Conservation (phyloP, 2,797 vertebrate genomes). For the Rhabdophis nuchalis region DNA sequence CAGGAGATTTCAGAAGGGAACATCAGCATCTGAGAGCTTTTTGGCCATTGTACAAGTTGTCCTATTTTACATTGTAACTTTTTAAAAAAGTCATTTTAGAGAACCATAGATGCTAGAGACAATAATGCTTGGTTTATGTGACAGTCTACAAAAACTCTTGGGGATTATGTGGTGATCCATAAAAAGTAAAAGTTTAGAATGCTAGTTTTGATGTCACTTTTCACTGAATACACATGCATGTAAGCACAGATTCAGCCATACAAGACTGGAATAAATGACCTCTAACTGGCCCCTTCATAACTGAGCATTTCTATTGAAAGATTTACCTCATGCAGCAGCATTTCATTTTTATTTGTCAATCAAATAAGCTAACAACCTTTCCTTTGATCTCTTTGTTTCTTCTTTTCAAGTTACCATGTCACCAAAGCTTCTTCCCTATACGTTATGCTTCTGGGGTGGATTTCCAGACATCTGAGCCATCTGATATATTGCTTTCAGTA, state of each 20-base stretch:
- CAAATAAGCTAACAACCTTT: neutral
- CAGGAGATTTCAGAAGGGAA: neutral
- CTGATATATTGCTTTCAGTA: constrained; percentile 13
- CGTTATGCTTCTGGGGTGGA: neutral
- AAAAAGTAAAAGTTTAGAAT: neutral
- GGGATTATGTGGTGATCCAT: neutral
- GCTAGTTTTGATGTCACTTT: neutral
- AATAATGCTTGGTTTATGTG: neutral
- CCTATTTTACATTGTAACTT: neutral
- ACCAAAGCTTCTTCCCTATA: neutral
- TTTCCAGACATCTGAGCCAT: neutral
- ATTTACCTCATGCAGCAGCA: neutral
- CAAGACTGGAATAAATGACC: neutral
- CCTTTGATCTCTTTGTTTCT: neutral
- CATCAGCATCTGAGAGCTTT: neutral
- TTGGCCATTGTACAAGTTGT: neutral
- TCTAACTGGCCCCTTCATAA: neutral
- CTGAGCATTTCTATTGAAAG: neutral
- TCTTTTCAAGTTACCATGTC: neutral
- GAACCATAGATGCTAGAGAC: neutral
- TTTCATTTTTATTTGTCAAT: neutral
- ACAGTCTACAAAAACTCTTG: neutral
- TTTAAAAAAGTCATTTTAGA: neutral
- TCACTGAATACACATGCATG: neutral
- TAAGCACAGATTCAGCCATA: neutral